phyloP scores from a whole-genome alignment of 2,797 vertebrate species.

The Sphenopsis melanotis region DNA sequence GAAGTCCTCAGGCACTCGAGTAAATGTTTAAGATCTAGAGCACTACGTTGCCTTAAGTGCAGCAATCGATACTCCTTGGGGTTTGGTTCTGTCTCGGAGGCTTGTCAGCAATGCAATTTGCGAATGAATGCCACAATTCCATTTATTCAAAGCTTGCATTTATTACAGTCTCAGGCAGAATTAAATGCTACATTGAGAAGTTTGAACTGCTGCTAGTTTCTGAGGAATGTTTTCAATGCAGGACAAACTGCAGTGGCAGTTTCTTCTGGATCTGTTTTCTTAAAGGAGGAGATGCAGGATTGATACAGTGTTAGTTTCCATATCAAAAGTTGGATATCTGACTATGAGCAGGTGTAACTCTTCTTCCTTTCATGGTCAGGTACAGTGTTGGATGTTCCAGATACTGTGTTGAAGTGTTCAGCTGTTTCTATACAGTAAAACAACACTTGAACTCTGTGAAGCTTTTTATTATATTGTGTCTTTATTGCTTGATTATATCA shows the following conservation, averaged over 20 bases:
- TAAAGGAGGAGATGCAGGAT: not conserved
- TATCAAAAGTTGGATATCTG: not conserved
- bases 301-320: not conserved
- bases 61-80: not conserved
- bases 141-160: not conserved
- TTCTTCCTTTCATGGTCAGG: not conserved
- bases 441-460: not conserved
- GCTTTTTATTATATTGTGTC: not conserved
- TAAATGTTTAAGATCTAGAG: not conserved
- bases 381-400: not conserved
- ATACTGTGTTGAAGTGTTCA: not conserved
- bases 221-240: not conserved
- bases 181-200: not conserved
- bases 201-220: not conserved
- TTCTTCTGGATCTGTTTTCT: not conserved
- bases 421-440: not conserved
- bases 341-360: not conserved
- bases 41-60: not conserved
- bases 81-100: not conserved
- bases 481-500: slow-evolving; percentile 9
- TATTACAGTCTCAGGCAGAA: not conserved
- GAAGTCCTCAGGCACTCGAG: not conserved
- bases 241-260: not conserved
- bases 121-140: not conserved
- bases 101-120: not conserved